Conservation (phyloP, 2,113 vertebrate genomes). For the Myrmecophaga tridactyla region DNA sequence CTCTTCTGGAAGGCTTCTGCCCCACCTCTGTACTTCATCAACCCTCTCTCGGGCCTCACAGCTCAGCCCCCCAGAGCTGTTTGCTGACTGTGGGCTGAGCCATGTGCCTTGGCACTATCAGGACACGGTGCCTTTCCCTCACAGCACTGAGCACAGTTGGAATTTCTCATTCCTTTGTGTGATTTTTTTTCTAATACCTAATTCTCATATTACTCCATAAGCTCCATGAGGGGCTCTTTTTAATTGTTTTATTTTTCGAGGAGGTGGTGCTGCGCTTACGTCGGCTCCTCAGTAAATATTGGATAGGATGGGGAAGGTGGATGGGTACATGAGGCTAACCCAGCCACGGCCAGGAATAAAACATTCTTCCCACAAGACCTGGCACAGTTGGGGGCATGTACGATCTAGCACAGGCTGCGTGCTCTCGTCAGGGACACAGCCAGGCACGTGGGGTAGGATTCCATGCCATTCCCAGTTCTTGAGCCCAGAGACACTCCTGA, state of each 20-base stretch:
- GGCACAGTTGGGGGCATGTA: background rate
- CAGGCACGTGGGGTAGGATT: background rate
- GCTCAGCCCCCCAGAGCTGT: background rate
- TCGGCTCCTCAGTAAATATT: background rate
- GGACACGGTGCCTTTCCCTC: background rate
- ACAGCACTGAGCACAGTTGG: background rate
- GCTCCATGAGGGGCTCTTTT: background rate
- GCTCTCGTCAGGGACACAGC: background rate
- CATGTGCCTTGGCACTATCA: background rate
- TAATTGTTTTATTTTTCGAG: too few relatives aligned
- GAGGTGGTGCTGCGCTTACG: background rate
- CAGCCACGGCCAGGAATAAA: background rate
- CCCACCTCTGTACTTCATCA: background rate
- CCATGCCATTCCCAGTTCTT: rapidly evolving
- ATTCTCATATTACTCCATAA: background rate
- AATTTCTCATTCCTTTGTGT: background rate
- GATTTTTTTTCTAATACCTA: background rate
- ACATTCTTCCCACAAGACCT: background rate
- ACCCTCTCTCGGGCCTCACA: background rate
- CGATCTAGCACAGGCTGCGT: background rate
- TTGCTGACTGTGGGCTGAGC: background rate
- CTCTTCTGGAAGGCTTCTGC: background rate
- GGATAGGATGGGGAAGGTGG: background rate
- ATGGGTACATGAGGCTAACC: background rate
- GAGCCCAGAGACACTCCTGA: background rate